phyloP scores from a whole-genome alignment of 2,113 vertebrate genomes.

The Potamarius usumacintae region DNA sequence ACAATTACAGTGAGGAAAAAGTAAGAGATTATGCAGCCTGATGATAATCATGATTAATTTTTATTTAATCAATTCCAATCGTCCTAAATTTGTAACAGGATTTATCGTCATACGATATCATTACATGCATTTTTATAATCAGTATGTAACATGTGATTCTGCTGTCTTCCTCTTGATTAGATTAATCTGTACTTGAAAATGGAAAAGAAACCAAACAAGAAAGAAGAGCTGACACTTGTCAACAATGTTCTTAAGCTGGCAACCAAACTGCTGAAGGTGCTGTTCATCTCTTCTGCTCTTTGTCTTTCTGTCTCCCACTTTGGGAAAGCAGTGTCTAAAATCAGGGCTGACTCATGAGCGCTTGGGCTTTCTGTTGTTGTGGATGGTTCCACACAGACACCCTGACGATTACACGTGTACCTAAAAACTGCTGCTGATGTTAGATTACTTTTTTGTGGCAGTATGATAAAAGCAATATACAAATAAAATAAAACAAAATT shows the following conservation, averaged over 20 bases:
- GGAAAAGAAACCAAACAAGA: slow-evolving; percentile 99
- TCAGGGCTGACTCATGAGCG: too few species aligned
- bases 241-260: slow-evolving; percentile 98
- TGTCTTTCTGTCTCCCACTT: neutral
- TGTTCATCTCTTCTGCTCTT: neutral
- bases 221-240: slow-evolving; percentile 95
- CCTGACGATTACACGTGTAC: too few species aligned
- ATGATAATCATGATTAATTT: too few species aligned
- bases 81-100: too few species aligned
- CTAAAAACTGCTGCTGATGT: neutral
- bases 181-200: slow-evolving; percentile 99
- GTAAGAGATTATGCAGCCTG: too few species aligned
- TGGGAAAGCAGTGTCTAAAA: too few species aligned
- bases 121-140: neutral
- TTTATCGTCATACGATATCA: too few species aligned
- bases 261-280: slow-evolving; percentile 94
- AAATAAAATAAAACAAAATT: neutral
- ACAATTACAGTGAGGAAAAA: too few species aligned
- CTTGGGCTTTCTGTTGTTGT: neutral
- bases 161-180: slow-evolving; percentile 67
- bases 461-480: neutral
- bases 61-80: too few species aligned
- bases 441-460: neutral
- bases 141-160: neutral
- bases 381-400: too few species aligned